Percentiles rank a stretch among this genome's conserved stretches.
Evolutionary conservation across 2,113 vertebrate species (phyloP).

Genomic region (Myodes glareolus): DNA sequence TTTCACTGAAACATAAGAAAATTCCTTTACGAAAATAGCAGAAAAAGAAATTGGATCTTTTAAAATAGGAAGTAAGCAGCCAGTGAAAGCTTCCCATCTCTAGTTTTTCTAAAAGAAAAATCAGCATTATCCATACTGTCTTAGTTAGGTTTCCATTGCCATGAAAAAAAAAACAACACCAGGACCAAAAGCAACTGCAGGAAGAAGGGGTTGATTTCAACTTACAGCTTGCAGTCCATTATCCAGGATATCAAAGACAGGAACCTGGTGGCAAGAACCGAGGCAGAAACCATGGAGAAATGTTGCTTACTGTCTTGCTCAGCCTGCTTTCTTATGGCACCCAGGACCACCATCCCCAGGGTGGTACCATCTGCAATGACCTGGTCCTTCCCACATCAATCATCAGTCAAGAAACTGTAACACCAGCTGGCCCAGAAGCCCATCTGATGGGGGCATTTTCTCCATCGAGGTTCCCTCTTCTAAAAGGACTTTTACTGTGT

Average conservation of each 20-base stretch:
- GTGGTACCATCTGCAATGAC: not conserved
- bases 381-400: not conserved
- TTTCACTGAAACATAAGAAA: not conserved
- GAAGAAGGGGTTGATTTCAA: not conserved
- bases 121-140: not conserved
- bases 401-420: not conserved
- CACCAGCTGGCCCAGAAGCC: not conserved
- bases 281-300: not conserved
- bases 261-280: not conserved
- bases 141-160: not conserved
- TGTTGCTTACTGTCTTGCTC: not conserved
- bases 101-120: not conserved
- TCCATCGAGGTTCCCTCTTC: not conserved
- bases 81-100: not conserved
- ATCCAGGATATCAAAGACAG: not conserved
- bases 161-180: not conserved
- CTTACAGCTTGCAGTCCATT: not conserved
- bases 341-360: not conserved
- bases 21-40: not conserved
- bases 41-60: not conserved
- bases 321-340: not conserved
- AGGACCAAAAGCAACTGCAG: not conserved
- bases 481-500: not conserved
- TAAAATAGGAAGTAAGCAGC: not conserved
- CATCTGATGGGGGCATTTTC: not conserved